Base-by-base conservation (phyloP, 2,888 invertebrate species). In the Netelia fuscicornis region DNA sequence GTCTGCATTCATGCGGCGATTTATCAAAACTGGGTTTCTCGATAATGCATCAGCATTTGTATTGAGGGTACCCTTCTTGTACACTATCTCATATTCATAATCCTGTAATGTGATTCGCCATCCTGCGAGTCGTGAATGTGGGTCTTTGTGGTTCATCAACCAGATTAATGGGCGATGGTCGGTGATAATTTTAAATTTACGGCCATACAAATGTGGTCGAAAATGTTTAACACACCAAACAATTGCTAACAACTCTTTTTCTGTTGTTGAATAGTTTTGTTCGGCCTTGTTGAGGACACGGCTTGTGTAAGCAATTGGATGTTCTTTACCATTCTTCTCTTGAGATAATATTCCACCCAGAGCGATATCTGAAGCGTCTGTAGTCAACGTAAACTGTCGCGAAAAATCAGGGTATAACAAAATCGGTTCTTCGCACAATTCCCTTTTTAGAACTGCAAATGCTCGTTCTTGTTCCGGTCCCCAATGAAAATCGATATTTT, bases 181-280 rank as follows among this genome's bases (percentile, higher is more conserved):
- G 0, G 90, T 93, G 3, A 90, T 25, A 13, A 94, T 89, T 10
- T 54, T 87, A 75, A 94, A 94, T 83, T 91, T 87, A 54, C 89
- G 87, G n/a, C 93, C 93, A 78, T 89, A 92, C 1, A 94, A 70
- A 76, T 93, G 94, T 6, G 93, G 92, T 48, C 92, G 25, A 83
- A 93, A 94, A 81, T 92, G 88, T 86, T 92, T 90, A 0, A 86
- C 83, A 8, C 86, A 87, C 90, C 91, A 93, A 2, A 93, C 87
- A 8, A 94, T 92, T 0, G 92, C 91, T 71, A 94, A 74, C 1
- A 93, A 79, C 88, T 94, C 93, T 64, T 89, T 89, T 88, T 94
- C 93, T 1, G 88, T 93, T 0, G 92, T 92, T 2, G 87, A 86
- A 81, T 94, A 94, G 67, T 92, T 93, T 6, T 42, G 52, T 89